Evolutionary conservation across 2,797 vertebrate genomes (phyloP).

Genomic region (Periparus ater): DNA sequence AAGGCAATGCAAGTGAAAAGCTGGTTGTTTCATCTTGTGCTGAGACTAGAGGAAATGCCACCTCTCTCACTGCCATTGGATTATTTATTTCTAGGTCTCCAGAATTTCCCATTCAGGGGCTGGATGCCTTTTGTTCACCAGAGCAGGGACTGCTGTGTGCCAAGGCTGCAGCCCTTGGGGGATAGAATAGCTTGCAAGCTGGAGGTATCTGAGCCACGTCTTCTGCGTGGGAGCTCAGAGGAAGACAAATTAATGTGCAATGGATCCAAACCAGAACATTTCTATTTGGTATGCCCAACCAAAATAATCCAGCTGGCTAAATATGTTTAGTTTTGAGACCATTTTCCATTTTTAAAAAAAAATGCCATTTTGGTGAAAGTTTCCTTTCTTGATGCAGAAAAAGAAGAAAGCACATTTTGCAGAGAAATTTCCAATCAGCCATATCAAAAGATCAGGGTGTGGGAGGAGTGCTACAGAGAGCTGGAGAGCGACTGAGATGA

Average conservation of each 20-base stretch:
- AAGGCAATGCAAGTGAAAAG: background rate
- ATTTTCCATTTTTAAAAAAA: background rate
- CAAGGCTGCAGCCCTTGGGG: background rate
- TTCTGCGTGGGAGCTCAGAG: background rate
- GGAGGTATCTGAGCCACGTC: background rate
- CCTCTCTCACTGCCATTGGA: background rate
- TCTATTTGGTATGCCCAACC: background rate
- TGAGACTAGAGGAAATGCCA: background rate
- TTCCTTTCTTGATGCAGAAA: background rate
- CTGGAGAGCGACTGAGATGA: background rate
- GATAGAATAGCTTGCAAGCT: background rate
- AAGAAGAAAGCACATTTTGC: background rate
- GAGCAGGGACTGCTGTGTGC: background rate
- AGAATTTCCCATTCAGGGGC: background rate
- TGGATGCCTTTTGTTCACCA: background rate
- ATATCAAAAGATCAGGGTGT: slow-evolving; percentile 35
- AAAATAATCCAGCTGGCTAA: slow-evolving; percentile 28
- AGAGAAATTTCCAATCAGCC: slow-evolving; percentile 29
- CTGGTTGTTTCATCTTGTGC: background rate
- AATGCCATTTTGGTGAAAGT: background rate
- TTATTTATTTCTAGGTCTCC: background rate
- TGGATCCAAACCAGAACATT: background rate
- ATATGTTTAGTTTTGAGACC: background rate
- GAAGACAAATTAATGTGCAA: background rate
- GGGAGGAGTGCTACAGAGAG: slow-evolving; percentile 44